Evolutionary conservation across 2,797 vertebrate species (phyloP).

Genomic region (Muscicapa comitata): DNA sequence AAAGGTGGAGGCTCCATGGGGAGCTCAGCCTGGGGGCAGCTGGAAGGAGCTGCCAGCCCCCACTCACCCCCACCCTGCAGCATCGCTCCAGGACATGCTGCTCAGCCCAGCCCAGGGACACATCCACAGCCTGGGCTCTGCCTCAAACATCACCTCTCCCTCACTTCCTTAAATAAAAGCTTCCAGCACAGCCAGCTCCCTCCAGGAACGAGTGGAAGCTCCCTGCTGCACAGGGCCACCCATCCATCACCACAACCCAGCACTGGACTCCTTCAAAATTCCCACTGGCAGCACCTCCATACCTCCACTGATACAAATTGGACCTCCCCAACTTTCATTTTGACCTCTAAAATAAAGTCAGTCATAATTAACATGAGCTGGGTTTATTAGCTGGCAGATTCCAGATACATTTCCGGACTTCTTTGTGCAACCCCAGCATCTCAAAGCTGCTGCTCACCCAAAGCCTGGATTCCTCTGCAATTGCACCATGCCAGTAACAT

Average conservation of each 20-base stretch:
- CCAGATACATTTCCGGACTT: fast-evolving
- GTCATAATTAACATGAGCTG: background rate
- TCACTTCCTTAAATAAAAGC: background rate
- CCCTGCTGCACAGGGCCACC: background rate
- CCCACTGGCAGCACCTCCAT: background rate
- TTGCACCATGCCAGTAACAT: background rate
- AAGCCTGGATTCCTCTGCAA: background rate
- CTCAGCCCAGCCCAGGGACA: background rate
- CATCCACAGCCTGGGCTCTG: background rate
- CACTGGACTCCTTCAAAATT: background rate
- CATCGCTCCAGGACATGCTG: fast-evolving
- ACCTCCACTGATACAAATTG: background rate
- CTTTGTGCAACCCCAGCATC: background rate
- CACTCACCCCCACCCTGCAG: fast-evolving
- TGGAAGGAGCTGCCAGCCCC: background rate
- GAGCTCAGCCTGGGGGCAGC: background rate
- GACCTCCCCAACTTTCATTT: background rate
- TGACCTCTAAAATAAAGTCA: background rate
- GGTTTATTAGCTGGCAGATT: background rate
- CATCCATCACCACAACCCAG: background rate
- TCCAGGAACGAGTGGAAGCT: background rate
- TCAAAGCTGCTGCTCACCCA: background rate
- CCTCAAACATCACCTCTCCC: background rate
- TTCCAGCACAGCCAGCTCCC: fast-evolving
- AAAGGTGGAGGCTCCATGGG: background rate